Conservation (phyloP, 2,797 vertebrate genomes). For the Coracias cyanogaster region DNA sequence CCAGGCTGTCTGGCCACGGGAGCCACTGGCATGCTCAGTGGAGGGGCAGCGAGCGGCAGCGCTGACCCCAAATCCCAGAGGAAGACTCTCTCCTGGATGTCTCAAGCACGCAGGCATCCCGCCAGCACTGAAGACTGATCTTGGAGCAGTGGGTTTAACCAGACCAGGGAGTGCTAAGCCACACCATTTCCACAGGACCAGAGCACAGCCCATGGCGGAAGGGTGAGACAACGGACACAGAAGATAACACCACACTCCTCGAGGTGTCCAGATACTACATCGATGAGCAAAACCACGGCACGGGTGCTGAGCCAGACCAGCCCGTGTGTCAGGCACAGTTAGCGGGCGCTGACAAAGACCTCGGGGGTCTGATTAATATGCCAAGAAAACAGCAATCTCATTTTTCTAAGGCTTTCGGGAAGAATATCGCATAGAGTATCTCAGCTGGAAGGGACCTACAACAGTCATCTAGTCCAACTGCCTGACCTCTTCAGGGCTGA, state of each 20-base stretch:
- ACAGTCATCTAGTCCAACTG: not conserved
- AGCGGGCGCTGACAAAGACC: not conserved
- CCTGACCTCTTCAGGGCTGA: not conserved
- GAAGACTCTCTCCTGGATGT: not conserved
- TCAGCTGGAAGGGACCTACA: not conserved
- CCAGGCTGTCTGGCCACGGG: rapidly evolving
- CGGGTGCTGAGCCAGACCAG: not conserved
- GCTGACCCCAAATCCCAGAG: not conserved
- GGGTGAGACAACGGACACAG: not conserved
- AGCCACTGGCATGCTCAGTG: rapidly evolving
- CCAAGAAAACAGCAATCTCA: not conserved
- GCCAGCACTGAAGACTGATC: not conserved
- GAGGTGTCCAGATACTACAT: not conserved
- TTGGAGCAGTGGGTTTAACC: not conserved
- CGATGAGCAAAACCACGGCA: not conserved
- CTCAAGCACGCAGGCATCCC: not conserved
- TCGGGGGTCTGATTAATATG: not conserved
- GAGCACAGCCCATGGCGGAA: rapidly evolving
- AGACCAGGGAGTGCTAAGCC: rapidly evolving
- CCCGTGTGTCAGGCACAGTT: not conserved
- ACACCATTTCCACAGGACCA: rapidly evolving
- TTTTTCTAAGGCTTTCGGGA: not conserved
- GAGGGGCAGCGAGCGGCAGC: not conserved
- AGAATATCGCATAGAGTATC: not conserved
- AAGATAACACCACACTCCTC: not conserved